A percentile compares a stretch with the other conserved stretches of the same genome.
Evolutionary conservation across 2,888 invertebrate species (phyloP).

Genomic region (Hylaea fasciaria): DNA sequence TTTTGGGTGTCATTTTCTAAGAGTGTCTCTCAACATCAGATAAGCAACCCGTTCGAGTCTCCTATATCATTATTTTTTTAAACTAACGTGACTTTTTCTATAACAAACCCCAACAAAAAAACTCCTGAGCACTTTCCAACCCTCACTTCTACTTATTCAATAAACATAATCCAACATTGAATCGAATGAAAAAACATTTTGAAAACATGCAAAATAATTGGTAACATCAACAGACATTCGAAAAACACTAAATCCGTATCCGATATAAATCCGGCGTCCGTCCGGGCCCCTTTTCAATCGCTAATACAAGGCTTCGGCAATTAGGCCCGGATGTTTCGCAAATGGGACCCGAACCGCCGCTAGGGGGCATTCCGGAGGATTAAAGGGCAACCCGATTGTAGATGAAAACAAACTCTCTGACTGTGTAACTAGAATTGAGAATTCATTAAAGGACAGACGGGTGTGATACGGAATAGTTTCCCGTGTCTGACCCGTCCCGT

Average conservation of each 20-base stretch:
- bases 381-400: slow-evolving; percentile 7
- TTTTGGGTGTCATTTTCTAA: too few relatives aligned
- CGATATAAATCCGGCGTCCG: slow-evolving; percentile 49
- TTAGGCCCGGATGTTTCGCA: slow-evolving; percentile 57
- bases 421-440: neutral
- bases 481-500: slow-evolving; percentile 1
- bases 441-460: neutral
- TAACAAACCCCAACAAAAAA: too few relatives aligned
- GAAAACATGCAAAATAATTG: slow-evolving; percentile 33
- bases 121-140: too few relatives aligned
- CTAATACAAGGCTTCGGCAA: slow-evolving; percentile 54
- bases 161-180: slow-evolving; percentile 1
- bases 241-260: slow-evolving; percentile 48
- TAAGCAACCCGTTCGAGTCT: too few relatives aligned
- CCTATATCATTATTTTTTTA: too few relatives aligned
- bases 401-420: slow-evolving; percentile 9
- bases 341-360: slow-evolving; percentile 56
- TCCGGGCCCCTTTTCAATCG: slow-evolving; percentile 50
- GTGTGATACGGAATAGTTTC: slow-evolving; percentile 2
- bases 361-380: slow-evolving; percentile 44
- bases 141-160: neutral
- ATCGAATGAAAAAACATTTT: neutral
- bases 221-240: slow-evolving; percentile 37
- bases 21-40: too few relatives aligned
- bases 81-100: too few relatives aligned